Conservation (phyloP, 30 jellyfish, hydroid and myxozoan species). For the Chironex yamaguchii region DNA sequence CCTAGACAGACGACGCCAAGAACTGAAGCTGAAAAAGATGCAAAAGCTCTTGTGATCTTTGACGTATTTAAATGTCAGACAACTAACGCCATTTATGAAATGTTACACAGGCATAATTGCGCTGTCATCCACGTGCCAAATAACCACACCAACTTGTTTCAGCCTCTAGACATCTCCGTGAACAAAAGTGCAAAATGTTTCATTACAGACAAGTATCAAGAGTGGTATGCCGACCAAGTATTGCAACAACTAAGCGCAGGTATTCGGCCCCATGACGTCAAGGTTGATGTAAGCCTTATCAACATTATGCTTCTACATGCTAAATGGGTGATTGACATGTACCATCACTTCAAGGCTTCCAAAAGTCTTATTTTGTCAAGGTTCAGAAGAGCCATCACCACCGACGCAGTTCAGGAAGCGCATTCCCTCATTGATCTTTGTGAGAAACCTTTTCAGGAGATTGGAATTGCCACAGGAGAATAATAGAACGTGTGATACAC, state of each 20-base stretch:
- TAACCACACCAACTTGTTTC: slow-evolving; percentile 7
- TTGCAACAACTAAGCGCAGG: slow-evolving; percentile 20
- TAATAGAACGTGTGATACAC: no score
- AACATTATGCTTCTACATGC: slow-evolving; percentile 3
- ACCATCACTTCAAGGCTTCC: not conserved
- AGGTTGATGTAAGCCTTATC: not conserved
- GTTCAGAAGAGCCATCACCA: not conserved
- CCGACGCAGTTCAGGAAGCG: not conserved
- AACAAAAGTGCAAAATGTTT: slow-evolving; percentile 37
- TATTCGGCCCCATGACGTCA: not conserved
- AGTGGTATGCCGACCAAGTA: slow-evolving; percentile 39
- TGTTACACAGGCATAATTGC: not conserved
- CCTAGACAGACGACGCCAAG: not conserved
- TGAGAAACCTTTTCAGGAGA: slow-evolving; percentile 2
- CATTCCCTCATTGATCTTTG: not conserved
- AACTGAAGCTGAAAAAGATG: not conserved
- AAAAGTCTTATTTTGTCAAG: not conserved
- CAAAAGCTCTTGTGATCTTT: slow-evolving; percentile 5
- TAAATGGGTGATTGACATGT: not conserved
- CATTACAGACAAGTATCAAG: slow-evolving; percentile 35
- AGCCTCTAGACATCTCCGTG: slow-evolving; percentile 30
- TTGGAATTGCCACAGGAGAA: no score
- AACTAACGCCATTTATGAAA: slow-evolving; percentile 10
- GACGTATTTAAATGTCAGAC: slow-evolving; percentile 25
- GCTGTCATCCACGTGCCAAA: slow-evolving; percentile 18